These are phyloP conservation scores for Drosophila kambysellisi DNA, from an alignment of 2,888 invertebrate genomes.

Conservation along the genomic window DNA sequence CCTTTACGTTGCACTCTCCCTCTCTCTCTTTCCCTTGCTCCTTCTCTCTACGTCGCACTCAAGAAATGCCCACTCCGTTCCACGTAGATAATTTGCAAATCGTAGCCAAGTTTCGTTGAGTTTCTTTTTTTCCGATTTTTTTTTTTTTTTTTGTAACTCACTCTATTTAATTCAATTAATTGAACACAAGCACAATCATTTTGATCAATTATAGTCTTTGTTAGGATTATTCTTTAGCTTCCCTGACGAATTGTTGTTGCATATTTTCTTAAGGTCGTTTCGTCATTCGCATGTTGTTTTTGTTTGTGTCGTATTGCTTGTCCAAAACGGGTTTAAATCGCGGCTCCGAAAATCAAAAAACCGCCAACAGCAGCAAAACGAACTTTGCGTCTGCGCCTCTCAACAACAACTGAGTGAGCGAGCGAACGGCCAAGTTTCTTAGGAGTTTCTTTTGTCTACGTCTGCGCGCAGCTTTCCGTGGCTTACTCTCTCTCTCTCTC, in stretches of 20 bases:
- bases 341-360: slow-evolving; percentile 49
- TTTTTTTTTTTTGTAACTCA: slow-evolving; percentile 8
- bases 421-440: slow-evolving; percentile 24
- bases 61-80: slow-evolving; percentile 15
- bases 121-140: slow-evolving; percentile 6
- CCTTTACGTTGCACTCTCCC: slow-evolving; percentile 39
- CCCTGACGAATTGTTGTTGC: slow-evolving; percentile 29
- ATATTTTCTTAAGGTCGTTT: slow-evolving; percentile 70
- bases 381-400: slow-evolving; percentile 51
- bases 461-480: slow-evolving; percentile 36
- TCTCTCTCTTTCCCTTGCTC: not conserved
- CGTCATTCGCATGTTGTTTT: slow-evolving; percentile 59
- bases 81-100: slow-evolving; percentile 30
- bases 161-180: slow-evolving; percentile 20
- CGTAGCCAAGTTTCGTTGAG: slow-evolving; percentile 2
- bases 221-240: slow-evolving; percentile 17
- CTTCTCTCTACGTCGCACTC: slow-evolving; percentile 1
- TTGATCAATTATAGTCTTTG: not conserved
- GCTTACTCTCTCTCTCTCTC: slow-evolving; percentile 3
- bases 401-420: slow-evolving; percentile 56
- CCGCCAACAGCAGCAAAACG: slow-evolving; percentile 21
- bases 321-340: slow-evolving; percentile 67
- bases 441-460: slow-evolving; percentile 25
- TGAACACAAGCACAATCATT: slow-evolving; percentile 15
- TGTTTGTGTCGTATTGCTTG: slow-evolving; percentile 49